A percentile compares a stretch with the other conserved stretches of the same genome.
Conservation (phyloP, 2,113 vertebrate genomes). For the Narcine bancroftii region DNA sequence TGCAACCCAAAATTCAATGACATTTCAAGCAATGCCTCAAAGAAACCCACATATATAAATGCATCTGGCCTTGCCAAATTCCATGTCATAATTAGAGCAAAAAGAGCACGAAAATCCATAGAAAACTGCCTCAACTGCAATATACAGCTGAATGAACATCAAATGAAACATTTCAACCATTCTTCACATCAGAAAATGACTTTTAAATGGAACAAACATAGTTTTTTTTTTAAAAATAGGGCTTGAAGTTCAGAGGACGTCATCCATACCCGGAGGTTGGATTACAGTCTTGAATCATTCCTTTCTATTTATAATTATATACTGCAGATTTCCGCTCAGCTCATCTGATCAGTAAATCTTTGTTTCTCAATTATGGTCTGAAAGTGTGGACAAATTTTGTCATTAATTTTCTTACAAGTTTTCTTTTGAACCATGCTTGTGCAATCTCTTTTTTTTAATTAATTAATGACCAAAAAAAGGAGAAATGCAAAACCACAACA, state of each 20-base stretch:
- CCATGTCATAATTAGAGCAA: neutral
- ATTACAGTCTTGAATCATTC: constrained; percentile 30
- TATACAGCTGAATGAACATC: neutral
- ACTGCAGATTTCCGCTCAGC: neutral
- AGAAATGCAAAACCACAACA: constrained; percentile 1
- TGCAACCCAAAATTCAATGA: neutral
- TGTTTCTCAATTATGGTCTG: neutral
- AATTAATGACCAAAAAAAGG: neutral
- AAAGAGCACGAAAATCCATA: neutral
- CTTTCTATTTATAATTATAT: constrained; percentile 32
- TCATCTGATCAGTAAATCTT: constrained; percentile 1
- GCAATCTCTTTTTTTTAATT: neutral
- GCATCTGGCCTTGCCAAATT: neutral
- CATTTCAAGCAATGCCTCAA: neutral
- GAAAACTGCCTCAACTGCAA: neutral
- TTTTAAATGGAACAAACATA: neutral
- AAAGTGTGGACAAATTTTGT: neutral
- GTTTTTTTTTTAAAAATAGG: neutral
- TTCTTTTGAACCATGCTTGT: neutral
- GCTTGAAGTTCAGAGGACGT: neutral
- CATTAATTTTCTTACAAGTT: neutral
- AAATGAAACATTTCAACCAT: constrained; percentile 1
- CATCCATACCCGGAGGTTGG: constrained; percentile 7
- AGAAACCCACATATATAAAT: neutral
- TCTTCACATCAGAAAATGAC: constrained; percentile 2